phyloP scores from a whole-genome alignment of 1,140 invertebrate species.

The Drosophila bifasciata region DNA sequence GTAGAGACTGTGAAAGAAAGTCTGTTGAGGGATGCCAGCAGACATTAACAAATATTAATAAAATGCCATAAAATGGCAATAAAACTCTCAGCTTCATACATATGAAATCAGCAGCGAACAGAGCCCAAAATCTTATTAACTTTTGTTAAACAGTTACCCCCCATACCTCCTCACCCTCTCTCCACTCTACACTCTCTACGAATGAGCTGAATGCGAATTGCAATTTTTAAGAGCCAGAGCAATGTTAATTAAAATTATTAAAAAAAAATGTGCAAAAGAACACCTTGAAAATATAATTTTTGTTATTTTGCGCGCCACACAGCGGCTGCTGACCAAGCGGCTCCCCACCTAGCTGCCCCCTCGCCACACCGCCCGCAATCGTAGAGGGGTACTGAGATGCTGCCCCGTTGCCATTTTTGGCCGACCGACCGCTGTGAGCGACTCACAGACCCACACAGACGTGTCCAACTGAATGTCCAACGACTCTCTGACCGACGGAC shows the following conservation, averaged over 20 bases:
- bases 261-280: slow-evolving; percentile 71
- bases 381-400: slow-evolving; percentile 25
- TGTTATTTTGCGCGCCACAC: slow-evolving; percentile 69
- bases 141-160: slow-evolving; percentile 62
- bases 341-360: slow-evolving; percentile 27
- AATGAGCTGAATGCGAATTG: slow-evolving; percentile 63
- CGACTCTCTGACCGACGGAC: slow-evolving; percentile 33
- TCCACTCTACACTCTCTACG: slow-evolving; percentile 10
- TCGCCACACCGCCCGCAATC: not conserved
- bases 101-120: slow-evolving; percentile 52
- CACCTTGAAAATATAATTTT: slow-evolving; percentile 81
- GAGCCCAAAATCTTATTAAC: slow-evolving; percentile 45
- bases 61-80: slow-evolving; percentile 76
- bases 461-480: slow-evolving; percentile 41
- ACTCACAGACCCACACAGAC: too few species aligned
- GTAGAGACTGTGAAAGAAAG: slow-evolving; percentile 13
- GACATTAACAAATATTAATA: slow-evolving; percentile 69
- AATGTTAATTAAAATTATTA: slow-evolving; percentile 74
- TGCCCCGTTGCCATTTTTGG: slow-evolving; percentile 72
- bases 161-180: not conserved
- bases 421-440: slow-evolving; percentile 71
- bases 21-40: not conserved
- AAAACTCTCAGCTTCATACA: slow-evolving; percentile 54
- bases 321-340: slow-evolving; percentile 44
- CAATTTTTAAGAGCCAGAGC: slow-evolving; percentile 62